A percentile compares a stretch with the other conserved stretches of the same genome.
Evolutionary conservation across 2,797 vertebrate species (phyloP).

Genomic region (Capromys pilorides): DNA sequence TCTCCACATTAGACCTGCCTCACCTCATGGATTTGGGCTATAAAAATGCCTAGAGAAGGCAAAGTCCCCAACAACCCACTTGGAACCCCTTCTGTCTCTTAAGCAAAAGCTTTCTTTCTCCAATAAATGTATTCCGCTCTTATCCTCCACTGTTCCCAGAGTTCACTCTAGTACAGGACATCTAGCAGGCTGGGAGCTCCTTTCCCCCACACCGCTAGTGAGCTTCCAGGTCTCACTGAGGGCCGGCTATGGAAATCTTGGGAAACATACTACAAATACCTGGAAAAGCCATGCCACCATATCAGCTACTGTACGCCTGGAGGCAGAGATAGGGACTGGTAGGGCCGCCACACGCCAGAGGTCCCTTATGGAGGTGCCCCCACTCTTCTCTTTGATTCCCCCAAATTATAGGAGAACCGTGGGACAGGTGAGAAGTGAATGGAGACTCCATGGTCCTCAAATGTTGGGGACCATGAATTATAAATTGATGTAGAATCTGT

Average conservation of each 20-base stretch:
- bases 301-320: not conserved
- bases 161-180: not conserved
- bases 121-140: not conserved
- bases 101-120: not conserved
- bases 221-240: not conserved
- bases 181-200: not conserved
- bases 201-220: not conserved
- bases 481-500: not conserved
- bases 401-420: not conserved
- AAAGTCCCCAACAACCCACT: not conserved
- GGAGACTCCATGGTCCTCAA: not conserved
- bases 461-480: not conserved
- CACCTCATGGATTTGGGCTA: too few relatives aligned
- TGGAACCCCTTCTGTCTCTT: not conserved
- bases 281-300: not conserved
- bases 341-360: not conserved
- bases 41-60: too few relatives aligned
- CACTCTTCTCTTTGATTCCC: not conserved
- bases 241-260: not conserved
- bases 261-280: not conserved
- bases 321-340: not conserved
- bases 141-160: not conserved
- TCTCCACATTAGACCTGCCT: too few relatives aligned
- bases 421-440: not conserved
- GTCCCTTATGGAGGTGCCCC: not conserved